Percentiles rank a stretch among this genome's conserved stretches.
Conservation (phyloP, 1,140 invertebrate species). For the Orchestia grillus region DNA sequence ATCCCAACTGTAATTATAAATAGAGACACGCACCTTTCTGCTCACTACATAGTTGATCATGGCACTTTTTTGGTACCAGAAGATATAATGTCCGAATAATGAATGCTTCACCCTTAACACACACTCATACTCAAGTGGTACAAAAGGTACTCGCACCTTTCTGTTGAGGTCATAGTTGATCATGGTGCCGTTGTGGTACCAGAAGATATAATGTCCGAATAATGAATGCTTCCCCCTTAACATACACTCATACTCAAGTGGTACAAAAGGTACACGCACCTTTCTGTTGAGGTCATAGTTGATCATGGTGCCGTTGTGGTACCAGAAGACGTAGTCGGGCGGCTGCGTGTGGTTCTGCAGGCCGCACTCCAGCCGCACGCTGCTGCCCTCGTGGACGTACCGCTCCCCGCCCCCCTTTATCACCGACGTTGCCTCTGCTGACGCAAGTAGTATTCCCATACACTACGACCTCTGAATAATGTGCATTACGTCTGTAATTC, state of each 20-base stretch:
- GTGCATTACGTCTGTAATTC: too few relatives aligned
- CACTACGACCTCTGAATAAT: background rate
- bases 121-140: too few relatives aligned
- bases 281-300: slow-evolving; percentile 67
- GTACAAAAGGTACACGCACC: slow-evolving; percentile 13
- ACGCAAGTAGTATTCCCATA: background rate
- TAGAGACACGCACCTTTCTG: slow-evolving; percentile 59
- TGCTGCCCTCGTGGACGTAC: slow-evolving; percentile 87
- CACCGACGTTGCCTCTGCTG: slow-evolving; percentile 84
- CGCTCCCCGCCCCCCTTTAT: slow-evolving; percentile 87
- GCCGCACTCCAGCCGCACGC: slow-evolving; percentile 82
- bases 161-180: background rate
- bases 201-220: background rate
- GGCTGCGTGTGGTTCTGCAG: slow-evolving; percentile 85
- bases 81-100: slow-evolving; percentile 71
- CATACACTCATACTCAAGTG: background rate
- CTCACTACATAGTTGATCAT: slow-evolving; percentile 68
- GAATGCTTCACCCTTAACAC: too few relatives aligned
- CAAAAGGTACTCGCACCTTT: slow-evolving; percentile 54
- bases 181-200: background rate
- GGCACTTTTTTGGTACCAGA: slow-evolving; percentile 82
- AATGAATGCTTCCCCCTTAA: background rate
- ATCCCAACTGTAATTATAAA: too few relatives aligned
- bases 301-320: slow-evolving; percentile 75
- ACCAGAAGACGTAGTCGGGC: slow-evolving; percentile 87